Conservation (phyloP, 2,888 invertebrate species). For the Chrysolina oricalcia region DNA sequence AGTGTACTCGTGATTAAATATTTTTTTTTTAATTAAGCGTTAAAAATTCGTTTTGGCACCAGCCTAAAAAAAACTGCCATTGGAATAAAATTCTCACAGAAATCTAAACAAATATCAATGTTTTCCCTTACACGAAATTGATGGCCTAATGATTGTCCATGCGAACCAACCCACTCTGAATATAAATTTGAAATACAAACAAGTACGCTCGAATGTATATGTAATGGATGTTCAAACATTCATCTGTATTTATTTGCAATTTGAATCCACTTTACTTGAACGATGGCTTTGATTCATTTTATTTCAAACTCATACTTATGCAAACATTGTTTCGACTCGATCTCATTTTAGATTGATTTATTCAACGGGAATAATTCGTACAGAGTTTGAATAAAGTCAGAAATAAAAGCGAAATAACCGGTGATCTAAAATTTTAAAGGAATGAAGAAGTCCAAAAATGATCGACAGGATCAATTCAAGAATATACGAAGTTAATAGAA, state of each 20-base stretch:
- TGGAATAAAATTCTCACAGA: no score
- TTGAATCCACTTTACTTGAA: neutral
- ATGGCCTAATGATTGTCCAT: neutral
- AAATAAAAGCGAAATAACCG: no score
- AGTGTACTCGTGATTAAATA: no score
- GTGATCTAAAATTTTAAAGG: no score
- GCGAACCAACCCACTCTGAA: neutral
- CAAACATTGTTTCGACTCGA: neutral
- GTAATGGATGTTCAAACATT: neutral
- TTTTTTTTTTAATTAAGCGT: no score
- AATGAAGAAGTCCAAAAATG: no score
- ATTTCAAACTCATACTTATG: neutral
- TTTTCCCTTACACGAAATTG: neutral
- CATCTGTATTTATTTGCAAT: constrained; percentile 1
- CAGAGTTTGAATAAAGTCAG: no score
- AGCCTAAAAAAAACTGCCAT: no score
- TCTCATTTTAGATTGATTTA: neutral
- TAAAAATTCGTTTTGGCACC: no score
- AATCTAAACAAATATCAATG: neutral
- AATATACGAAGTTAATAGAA: no score
- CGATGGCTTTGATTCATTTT: constrained; percentile 4
- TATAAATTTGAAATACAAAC: neutral
- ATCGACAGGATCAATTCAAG: no score
- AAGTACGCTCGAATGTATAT: neutral
- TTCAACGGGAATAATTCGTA: neutral